These are phyloP conservation scores for Drosophila melanosoma DNA, from an alignment of 2,888 invertebrate species.

Conservation along the genomic window DNA sequence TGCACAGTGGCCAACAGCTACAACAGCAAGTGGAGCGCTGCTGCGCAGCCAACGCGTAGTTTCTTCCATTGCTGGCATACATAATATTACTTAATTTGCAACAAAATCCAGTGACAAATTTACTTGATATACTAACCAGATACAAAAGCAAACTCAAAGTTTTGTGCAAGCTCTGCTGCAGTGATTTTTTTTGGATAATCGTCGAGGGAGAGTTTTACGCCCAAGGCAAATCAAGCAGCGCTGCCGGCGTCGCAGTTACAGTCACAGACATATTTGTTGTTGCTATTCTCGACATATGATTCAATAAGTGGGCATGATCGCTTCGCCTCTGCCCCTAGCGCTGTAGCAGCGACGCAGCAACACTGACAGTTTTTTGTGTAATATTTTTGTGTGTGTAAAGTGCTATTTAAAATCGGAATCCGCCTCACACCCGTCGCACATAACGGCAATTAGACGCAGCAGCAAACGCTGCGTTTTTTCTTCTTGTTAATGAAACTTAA, in stretches of 20 bases:
- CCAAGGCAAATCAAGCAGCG: slow-evolving; percentile 41
- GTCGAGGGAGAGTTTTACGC: slow-evolving; percentile 31
- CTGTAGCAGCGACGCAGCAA: slow-evolving; percentile 34
- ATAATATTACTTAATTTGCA: slow-evolving; percentile 63
- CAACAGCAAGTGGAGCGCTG: slow-evolving; percentile 37
- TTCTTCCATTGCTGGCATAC: slow-evolving; percentile 39
- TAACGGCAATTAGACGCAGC: slow-evolving; percentile 43
- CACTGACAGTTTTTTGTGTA: slow-evolving; percentile 62
- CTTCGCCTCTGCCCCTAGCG: slow-evolving; percentile 32
- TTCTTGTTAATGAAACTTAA: slow-evolving; percentile 66
- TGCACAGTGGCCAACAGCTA: slow-evolving; percentile 13
- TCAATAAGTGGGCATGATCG: slow-evolving; percentile 77
- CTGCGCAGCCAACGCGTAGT: slow-evolving; percentile 75
- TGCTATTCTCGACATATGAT: slow-evolving; percentile 84
- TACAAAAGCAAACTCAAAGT: not conserved
- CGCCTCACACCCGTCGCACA: slow-evolving; percentile 22
- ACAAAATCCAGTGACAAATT: slow-evolving; percentile 9
- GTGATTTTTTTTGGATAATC: not conserved
- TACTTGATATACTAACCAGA: not conserved
- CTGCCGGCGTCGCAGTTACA: slow-evolving; percentile 46
- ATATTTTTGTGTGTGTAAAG: slow-evolving; percentile 65
- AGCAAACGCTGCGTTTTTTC: slow-evolving; percentile 36
- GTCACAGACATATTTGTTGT: slow-evolving; percentile 74
- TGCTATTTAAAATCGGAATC: slow-evolving; percentile 60
- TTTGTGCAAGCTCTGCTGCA: slow-evolving; percentile 9